Evolutionary conservation across 2,113 vertebrate species (phyloP).

Genomic region (Alethe diademata): DNA sequence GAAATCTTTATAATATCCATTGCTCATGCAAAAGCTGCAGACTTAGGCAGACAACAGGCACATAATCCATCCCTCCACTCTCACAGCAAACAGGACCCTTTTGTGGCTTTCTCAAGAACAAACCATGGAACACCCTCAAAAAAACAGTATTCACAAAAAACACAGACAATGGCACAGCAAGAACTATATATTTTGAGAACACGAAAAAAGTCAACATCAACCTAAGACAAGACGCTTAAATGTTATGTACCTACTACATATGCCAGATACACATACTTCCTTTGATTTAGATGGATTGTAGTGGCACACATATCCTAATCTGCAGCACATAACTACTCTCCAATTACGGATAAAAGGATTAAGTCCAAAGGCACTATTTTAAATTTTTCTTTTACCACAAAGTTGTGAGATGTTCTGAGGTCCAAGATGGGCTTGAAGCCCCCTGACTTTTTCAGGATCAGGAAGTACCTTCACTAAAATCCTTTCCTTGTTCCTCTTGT

Average conservation of each 20-base stretch:
- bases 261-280: neutral
- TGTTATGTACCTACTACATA: constrained; percentile 29
- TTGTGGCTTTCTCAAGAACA: neutral
- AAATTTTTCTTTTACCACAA: constrained; percentile 72
- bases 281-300: neutral
- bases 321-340: constrained; percentile 53
- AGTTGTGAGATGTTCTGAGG: constrained; percentile 70
- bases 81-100: neutral
- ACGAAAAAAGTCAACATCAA: neutral
- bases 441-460: constrained; percentile 72
- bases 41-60: neutral
- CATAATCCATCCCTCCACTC: neutral
- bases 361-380: constrained; percentile 69
- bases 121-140: neutral
- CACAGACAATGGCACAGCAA: constrained; percentile 17
- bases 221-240: neutral
- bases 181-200: neutral
- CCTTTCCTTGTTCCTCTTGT: constrained; percentile 68
- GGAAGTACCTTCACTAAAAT: constrained; percentile 73
- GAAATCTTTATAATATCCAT: neutral
- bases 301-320: constrained; percentile 32
- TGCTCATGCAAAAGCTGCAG: neutral
- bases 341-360: constrained; percentile 48
- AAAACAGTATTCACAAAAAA: constrained; percentile 23
- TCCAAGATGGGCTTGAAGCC: constrained; percentile 75